These are phyloP conservation scores for Bimastos eiseni DNA, from an alignment of 2,888 invertebrate genomes.

Conservation along the genomic window DNA sequence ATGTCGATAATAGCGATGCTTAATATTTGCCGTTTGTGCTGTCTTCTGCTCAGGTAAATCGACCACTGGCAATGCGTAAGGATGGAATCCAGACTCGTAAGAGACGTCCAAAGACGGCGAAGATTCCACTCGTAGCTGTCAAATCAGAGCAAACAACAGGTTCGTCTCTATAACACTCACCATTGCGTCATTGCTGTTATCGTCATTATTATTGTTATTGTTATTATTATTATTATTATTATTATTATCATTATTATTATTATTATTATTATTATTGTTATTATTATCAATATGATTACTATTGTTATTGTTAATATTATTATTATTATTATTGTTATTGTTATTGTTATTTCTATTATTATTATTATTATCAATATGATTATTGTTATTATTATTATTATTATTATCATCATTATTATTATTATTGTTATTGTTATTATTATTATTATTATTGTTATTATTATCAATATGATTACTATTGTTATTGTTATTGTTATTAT, in stretches of 20 bases:
- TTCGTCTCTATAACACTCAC: neutral
- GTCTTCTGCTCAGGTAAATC: conserved; percentile 66
- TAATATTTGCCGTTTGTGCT: too few relatives aligned
- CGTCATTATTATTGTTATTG: neutral
- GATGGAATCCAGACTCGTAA: conserved; percentile 91
- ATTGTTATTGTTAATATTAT: too few relatives aligned
- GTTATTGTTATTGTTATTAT: neutral
- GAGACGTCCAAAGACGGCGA: conserved; percentile 67
- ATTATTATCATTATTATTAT: neutral
- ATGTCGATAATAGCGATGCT: too few relatives aligned
- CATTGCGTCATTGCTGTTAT: too few relatives aligned
- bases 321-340: neutral
- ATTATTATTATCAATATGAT: neutral
- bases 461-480: neutral
- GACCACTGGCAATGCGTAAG: conserved; percentile 87
- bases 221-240: neutral
- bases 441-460: too few relatives aligned
- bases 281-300: too few relatives aligned
- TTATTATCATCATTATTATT: too few relatives aligned
- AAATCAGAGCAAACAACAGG: neutral
- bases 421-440: too few relatives aligned
- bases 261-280: neutral
- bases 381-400: too few relatives aligned
- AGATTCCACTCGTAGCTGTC: conserved; percentile 18
- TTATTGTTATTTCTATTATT: neutral